Base-by-base conservation (phyloP, 2,797 vertebrate genomes). In the Choloepus didactylus region DNA sequence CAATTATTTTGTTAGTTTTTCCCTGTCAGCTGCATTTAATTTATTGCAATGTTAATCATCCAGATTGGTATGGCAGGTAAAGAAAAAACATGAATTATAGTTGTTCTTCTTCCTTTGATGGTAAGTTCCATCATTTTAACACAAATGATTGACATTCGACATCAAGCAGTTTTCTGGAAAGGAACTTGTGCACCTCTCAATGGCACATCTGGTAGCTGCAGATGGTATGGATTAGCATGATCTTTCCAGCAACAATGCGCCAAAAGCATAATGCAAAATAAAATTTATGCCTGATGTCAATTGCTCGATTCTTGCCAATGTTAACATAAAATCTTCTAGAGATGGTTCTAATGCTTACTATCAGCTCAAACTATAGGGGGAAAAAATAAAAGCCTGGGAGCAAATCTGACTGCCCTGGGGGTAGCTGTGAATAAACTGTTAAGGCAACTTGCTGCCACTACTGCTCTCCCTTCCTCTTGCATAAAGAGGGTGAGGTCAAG, bases 181-280 rank as follows among this genome's bases (percentile, higher is more conserved):
- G 93, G 94, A 95, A 88, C 90, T 96, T 96, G 94, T 85, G 64
- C 85, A 96, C 94, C 94, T 97, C 91, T 94, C 73, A 87, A 95
- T 90, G 92, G 89, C 93, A 98, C 97, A 97, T 97, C 95, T 97
- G 97, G 95, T 82, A 96, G 94, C 72, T 97, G 94, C 97, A 97
- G 95, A 97, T 97, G 97, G 96, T 79, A 60, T 81, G 29, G 87
- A 95, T 97, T 87, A 96, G 95, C 91, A 94, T 96, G 95, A 95
- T 95, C 95, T 96, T 96, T 94, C 93, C 67, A 97, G 81, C 72
- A 97, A 97, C 0, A 35, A 94, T 89, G 72, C 1, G 8, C 84
- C 96, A 96, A 97, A 97, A 95, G 64, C 91, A 87, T 93, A 96
- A 93, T 23, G 18, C 87, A 97, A 95, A 97, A 80, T 87, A 96